Percentiles rank a stretch among this genome's conserved stretches.
Evolutionary conservation across 37 sponge, comb jelly and placozoan genomes (phyloP).

Genomic region (Chondrosia reniformis): DNA sequence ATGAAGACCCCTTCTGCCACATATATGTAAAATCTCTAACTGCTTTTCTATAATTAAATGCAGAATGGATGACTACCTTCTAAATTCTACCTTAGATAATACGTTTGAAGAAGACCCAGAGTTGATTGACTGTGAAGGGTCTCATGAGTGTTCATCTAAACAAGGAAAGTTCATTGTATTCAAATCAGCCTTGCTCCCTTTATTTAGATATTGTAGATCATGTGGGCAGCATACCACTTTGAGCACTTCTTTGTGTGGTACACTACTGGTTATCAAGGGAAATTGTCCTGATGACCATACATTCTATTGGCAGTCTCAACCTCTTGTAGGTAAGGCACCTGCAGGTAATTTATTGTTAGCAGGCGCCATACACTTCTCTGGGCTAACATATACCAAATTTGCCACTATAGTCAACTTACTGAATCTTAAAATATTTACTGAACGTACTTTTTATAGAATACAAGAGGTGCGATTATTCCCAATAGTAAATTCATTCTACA

Average conservation of each 20-base stretch:
- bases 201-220: not conserved
- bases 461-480: not conserved
- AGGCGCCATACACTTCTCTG: not conserved
- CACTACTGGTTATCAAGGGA: not conserved
- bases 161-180: not conserved
- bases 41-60: no score
- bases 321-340: not conserved
- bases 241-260: not conserved
- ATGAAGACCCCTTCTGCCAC: no score
- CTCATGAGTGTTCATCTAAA: not conserved
- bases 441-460: not conserved
- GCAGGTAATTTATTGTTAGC: conserved; percentile 13
- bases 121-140: no score
- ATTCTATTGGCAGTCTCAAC: conserved; percentile 18
- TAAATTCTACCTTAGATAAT: no score
- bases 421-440: not conserved
- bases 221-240: not conserved
- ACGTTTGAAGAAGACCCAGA: no score
- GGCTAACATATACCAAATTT: not conserved
- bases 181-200: not conserved
- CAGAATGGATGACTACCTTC: no score
- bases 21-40: no score
- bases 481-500: not conserved
- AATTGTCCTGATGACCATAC: conserved; percentile 4
- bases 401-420: not conserved